Evolutionary conservation across 2,888 invertebrate genomes (phyloP), one percentile per base, ranked within the genome.

Genomic region (Esperia sulphurella): DNA sequence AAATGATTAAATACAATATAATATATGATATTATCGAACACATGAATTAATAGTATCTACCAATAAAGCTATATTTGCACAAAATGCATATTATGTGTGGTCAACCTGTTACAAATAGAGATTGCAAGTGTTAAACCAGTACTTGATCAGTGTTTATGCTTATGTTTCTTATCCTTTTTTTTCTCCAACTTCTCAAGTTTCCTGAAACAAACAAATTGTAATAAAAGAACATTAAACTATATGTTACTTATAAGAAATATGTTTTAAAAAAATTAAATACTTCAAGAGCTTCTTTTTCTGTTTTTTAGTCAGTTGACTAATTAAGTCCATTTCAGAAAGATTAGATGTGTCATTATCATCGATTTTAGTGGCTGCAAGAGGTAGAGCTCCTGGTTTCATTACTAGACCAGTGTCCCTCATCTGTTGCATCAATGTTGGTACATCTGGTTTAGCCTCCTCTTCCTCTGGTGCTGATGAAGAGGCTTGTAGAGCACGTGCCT

Each of bases 391-490:
- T 68, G 95, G 94, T 78, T 97, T 97, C 83, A 98, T 92, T 31
- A 95, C 95, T 43, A 98, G 90, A 0, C 98, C 98, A 76, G 96
- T 96, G 66, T 97, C 97, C 59, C 95, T 91, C 97, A 98, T 97
- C 71, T 97, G 96, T 61, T 95, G 95, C 73, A 97, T 95, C 46
- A 98, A 75, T 57, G 93, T 91, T 40, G 93, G 91, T 33, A 92
- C 92, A 59, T 91, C 90, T 4, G 85, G 86, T 46, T 92, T 89
- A 56, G 92, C 92, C 54, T 91, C 85, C 52, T 89, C 82, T 49
- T 90, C 96, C 78, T 95, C 95, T 62, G 95, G 95, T 59, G 94
- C 93, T 54, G 93, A 91, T 52, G 92, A 86, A 38, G 94, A 91
- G 48, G 94, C 92, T 72, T 94, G 94, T 12, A 93, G 75, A 39